These are phyloP conservation scores for Eupithecia exiguata DNA, from an alignment of 2,888 invertebrate species.

Conservation along the genomic window DNA sequence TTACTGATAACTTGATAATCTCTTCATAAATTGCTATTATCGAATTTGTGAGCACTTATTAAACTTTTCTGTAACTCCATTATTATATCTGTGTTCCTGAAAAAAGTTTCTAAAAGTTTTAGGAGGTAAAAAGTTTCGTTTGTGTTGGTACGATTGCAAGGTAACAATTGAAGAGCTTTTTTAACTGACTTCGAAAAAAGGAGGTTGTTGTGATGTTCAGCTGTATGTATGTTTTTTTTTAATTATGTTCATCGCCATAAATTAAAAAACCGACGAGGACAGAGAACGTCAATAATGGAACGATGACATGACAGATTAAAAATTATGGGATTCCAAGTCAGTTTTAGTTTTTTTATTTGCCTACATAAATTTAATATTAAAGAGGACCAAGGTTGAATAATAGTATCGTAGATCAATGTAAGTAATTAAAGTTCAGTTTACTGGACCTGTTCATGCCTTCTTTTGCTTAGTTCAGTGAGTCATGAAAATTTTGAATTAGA, in stretches of 20 bases:
- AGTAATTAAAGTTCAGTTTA: not conserved
- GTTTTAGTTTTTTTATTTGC: not conserved
- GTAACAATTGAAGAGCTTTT: not conserved
- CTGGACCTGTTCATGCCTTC: not conserved
- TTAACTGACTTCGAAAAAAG: not conserved
- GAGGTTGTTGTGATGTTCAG: too few relatives aligned
- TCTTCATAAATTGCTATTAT: not conserved
- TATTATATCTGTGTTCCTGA: constrained; percentile 10
- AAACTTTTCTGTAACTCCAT: not conserved
- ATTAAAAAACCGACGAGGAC: too few relatives aligned
- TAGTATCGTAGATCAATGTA: not conserved
- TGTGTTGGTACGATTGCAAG: not conserved
- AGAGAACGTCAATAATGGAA: too few relatives aligned
- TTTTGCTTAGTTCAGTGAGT: not conserved
- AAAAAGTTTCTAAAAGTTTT: constrained; percentile 35
- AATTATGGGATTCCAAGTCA: too few relatives aligned
- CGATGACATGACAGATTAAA: too few relatives aligned
- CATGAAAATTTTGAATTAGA: not conserved
- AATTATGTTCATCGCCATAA: too few relatives aligned
- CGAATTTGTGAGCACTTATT: not conserved
- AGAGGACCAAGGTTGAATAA: not conserved
- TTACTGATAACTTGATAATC: constrained; percentile 16
- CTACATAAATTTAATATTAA: not conserved
- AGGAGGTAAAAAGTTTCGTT: not conserved
- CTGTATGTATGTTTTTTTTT: too few relatives aligned